Conservation (phyloP, 2,113 vertebrate genomes). For the Tichodroma muraria region DNA sequence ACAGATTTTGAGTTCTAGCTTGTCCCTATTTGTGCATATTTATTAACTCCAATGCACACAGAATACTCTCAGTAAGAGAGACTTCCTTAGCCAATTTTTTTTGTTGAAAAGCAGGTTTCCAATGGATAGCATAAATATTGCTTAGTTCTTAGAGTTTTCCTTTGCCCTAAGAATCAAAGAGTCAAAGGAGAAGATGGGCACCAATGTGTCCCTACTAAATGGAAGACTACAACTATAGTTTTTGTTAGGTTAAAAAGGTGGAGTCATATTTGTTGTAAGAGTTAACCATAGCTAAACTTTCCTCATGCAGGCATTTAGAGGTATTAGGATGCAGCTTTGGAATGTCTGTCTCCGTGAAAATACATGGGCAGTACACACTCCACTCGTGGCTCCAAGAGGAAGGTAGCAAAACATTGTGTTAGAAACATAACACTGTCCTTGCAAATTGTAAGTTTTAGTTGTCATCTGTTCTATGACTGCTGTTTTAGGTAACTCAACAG, state of each 20-base stretch:
- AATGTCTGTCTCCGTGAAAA: fast-evolving
- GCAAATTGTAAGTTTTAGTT: not conserved
- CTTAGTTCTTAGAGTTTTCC: not conserved
- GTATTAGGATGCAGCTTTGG: not conserved
- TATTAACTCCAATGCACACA: not conserved
- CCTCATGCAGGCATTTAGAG: not conserved
- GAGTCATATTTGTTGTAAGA: not conserved
- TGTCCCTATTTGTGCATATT: not conserved
- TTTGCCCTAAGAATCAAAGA: not conserved
- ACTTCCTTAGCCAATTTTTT: not conserved
- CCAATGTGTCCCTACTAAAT: not conserved
- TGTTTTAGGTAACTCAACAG: not conserved
- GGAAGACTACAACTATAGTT: not conserved
- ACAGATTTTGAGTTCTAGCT: not conserved
- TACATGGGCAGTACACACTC: fast-evolving
- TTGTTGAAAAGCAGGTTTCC: not conserved
- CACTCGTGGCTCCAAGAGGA: not conserved
- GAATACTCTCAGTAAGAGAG: not conserved
- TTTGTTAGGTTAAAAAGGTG: not conserved
- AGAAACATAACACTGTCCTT: not conserved
- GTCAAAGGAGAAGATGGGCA: not conserved
- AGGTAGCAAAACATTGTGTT: not conserved
- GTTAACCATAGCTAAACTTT: not conserved
- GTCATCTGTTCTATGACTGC: not conserved
- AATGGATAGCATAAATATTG: not conserved